Percentiles rank a stretch among this genome's conserved stretches.
These are phyloP conservation scores for Meloidogyne hapla DNA, from an alignment of 1,140 invertebrate genomes.

Conservation along the genomic window DNA sequence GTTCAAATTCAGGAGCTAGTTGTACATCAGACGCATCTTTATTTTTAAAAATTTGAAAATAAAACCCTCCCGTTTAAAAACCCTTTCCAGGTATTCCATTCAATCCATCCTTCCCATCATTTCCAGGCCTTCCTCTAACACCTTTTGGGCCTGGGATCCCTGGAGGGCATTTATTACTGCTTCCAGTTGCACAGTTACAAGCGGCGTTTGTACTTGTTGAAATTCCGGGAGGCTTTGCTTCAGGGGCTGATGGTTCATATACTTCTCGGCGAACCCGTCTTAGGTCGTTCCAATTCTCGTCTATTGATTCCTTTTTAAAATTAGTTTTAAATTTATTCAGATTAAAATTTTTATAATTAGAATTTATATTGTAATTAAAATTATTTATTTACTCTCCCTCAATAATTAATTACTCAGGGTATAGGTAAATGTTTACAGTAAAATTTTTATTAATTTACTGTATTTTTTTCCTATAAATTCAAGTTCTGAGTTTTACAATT, in stretches of 20 bases:
- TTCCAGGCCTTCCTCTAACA: neutral
- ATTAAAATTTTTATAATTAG: too few species aligned
- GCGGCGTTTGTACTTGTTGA: neutral
- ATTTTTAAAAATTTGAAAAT: too few species aligned
- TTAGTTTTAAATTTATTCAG: neutral
- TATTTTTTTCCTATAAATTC: too few species aligned
- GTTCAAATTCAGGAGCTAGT: neutral
- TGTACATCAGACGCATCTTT: neutral
- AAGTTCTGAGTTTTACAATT: too few species aligned
- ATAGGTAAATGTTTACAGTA: too few species aligned
- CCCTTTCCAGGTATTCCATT: neutral
- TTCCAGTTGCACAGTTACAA: neutral
- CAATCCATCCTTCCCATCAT: slow-evolving; percentile 11
- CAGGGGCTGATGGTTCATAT: neutral
- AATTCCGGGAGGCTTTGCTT: neutral
- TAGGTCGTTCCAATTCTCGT: neutral
- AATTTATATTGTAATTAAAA: too few species aligned
- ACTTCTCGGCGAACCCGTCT: neutral
- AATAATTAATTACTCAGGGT: too few species aligned
- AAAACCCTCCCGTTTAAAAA: neutral
- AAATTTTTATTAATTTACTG: too few species aligned
- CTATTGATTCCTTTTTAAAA: slow-evolving; percentile 2
- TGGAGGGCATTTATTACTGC: neutral
- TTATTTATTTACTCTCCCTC: too few species aligned
- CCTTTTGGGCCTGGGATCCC: slow-evolving; percentile 6